Conservation (phyloP, 1,140 invertebrate genomes). For the Zaprionus ghesquierei region DNA sequence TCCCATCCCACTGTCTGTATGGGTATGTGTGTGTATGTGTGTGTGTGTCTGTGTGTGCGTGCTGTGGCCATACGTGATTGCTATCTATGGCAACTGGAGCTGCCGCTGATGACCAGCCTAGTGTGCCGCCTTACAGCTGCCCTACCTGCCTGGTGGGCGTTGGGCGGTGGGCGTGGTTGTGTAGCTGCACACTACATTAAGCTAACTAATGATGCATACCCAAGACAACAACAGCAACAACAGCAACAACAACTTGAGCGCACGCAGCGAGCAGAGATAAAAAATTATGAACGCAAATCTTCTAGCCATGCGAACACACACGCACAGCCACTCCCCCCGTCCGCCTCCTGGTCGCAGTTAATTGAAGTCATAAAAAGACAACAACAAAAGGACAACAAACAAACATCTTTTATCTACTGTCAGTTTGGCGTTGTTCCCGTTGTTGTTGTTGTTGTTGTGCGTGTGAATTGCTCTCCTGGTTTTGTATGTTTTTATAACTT, state of each 20-base stretch:
- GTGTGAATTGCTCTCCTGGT: slow-evolving; percentile 70
- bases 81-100: slow-evolving; percentile 25
- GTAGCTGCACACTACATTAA: slow-evolving; percentile 68
- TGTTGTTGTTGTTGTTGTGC: slow-evolving; percentile 54
- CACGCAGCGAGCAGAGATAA: slow-evolving; percentile 60
- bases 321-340: neutral
- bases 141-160: slow-evolving; percentile 57
- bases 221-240: slow-evolving; percentile 56
- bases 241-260: slow-evolving; percentile 60
- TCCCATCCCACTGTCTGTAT: neutral
- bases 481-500: slow-evolving; percentile 49
- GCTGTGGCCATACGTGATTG: slow-evolving; percentile 10
- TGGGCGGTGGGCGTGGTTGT: slow-evolving; percentile 51
- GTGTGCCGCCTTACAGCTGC: neutral
- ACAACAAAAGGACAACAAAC: slow-evolving; percentile 59
- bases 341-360: slow-evolving; percentile 58
- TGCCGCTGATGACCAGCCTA: slow-evolving; percentile 16
- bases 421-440: neutral
- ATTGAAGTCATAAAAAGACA: slow-evolving; percentile 75
- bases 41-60: slow-evolving; percentile 14
- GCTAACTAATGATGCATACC: slow-evolving; percentile 78
- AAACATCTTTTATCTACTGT: slow-evolving; percentile 69
- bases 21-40: slow-evolving; percentile 15
- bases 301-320: slow-evolving; percentile 33
- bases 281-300: slow-evolving; percentile 79